These are phyloP conservation scores for Montipora efflorescens DNA, from an alignment of 64 coral and sea anemone species.

Conservation along the genomic window DNA sequence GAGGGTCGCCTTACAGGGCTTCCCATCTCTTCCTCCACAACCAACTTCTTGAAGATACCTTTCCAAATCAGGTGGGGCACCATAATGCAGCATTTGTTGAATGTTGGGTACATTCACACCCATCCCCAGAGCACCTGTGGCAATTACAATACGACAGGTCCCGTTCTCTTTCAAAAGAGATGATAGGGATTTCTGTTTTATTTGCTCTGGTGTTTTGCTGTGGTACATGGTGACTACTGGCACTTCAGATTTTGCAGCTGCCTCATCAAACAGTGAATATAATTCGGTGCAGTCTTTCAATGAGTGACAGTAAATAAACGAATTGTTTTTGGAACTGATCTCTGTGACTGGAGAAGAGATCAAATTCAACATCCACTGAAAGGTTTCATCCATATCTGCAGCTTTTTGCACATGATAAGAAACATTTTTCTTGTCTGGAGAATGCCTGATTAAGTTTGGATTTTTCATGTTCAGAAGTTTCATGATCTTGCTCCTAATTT, in stretches of 20 bases:
- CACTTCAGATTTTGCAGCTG: too few species aligned
- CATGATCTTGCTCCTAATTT: constrained; percentile 36
- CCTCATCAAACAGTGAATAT: constrained; percentile 22
- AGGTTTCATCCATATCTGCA: too few species aligned
- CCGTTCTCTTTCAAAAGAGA: neutral
- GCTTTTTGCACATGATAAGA: neutral
- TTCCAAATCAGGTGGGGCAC: constrained; percentile 2
- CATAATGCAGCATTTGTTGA: constrained; percentile 35
- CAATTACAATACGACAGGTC: neutral
- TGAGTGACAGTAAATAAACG: constrained; percentile 39
- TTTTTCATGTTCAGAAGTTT: constrained; percentile 49
- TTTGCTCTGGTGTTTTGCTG: constrained; percentile 30
- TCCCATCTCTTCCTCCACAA: constrained; percentile 42
- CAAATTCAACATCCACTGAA: neutral
- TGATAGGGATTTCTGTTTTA: neutral
- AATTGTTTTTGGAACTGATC: constrained; percentile 26
- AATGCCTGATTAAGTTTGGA: constrained; percentile 15
- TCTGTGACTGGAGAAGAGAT: neutral
- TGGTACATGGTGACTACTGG: constrained; percentile 23
- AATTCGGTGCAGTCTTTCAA: constrained; percentile 49
- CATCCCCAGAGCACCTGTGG: constrained; percentile 53
- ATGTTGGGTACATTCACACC: constrained; percentile 56
- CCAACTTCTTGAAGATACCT: constrained; percentile 45
- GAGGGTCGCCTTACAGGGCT: neutral
- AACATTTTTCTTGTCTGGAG: constrained; percentile 27